A percentile compares a stretch with the other conserved stretches of the same genome.
Evolutionary conservation across 2,888 invertebrate genomes (phyloP).

Genomic region (Empis livida): DNA sequence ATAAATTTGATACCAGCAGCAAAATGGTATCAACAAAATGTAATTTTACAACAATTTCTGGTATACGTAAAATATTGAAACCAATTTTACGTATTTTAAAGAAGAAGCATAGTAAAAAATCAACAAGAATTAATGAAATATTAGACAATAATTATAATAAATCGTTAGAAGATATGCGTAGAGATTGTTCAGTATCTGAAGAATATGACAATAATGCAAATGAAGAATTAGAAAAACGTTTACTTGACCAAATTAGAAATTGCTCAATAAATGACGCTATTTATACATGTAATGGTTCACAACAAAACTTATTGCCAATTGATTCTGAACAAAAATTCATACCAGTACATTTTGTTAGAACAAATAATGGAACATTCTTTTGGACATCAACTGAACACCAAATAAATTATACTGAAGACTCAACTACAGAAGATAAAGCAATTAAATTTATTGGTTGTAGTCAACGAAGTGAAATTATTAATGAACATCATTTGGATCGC

Average conservation of each 20-base stretch:
- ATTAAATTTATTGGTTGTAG: neutral
- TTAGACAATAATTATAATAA: slow-evolving; percentile 30
- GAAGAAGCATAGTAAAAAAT: slow-evolving; percentile 11
- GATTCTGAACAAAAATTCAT: slow-evolving; percentile 27
- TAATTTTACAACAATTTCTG: too few relatives aligned
- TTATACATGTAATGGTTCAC: slow-evolving; percentile 46
- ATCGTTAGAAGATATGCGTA: slow-evolving; percentile 14
- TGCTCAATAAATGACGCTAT: slow-evolving; percentile 57
- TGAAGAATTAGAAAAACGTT: slow-evolving; percentile 63
- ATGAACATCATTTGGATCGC: neutral
- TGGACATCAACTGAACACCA: slow-evolving; percentile 46
- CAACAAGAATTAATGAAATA: slow-evolving; percentile 20
- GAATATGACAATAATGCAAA: slow-evolving; percentile 42
- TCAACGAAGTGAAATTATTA: too few relatives aligned
- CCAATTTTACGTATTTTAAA: slow-evolving; percentile 21
- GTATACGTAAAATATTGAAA: slow-evolving; percentile 25
- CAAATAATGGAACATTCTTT: slow-evolving; percentile 70
- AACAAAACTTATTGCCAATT: slow-evolving; percentile 27
- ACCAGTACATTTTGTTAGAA: slow-evolving; percentile 68
- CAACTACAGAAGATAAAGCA: neutral
- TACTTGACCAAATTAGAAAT: slow-evolving; percentile 54
- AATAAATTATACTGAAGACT: too few relatives aligned
- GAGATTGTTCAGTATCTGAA: neutral
- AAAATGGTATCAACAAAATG: too few relatives aligned
- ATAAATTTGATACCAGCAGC: too few relatives aligned